These are phyloP conservation scores for Spondyliosoma cantharus DNA, from an alignment of 2,797 vertebrate species.

Conservation along the genomic window DNA sequence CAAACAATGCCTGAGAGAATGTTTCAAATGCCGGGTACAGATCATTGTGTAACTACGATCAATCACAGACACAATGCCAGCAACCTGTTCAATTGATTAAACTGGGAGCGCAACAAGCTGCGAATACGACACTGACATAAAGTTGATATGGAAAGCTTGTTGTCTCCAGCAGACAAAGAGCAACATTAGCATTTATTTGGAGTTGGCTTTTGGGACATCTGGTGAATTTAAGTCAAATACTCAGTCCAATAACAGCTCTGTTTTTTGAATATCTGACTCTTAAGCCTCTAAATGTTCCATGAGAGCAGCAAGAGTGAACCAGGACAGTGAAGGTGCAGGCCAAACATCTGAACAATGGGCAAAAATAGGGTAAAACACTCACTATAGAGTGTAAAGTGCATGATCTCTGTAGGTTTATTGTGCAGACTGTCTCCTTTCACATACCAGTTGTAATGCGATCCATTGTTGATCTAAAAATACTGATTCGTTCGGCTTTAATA, in stretches of 20 bases:
- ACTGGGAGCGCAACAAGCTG: neutral
- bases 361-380: neutral
- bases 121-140: neutral
- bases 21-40: neutral
- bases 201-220: neutral
- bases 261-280: neutral
- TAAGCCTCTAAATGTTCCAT: neutral
- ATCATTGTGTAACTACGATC: neutral
- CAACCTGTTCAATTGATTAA: neutral
- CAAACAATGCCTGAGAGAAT: neutral
- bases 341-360: neutral
- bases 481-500: constrained; percentile 15
- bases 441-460: neutral
- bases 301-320: neutral
- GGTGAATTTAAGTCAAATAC: neutral
- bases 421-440: neutral
- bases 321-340: neutral
- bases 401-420: neutral
- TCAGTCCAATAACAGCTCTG: neutral
- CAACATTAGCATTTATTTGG: constrained; percentile 7
- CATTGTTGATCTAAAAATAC: constrained; percentile 13
- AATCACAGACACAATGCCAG: neutral
- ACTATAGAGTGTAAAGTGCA: neutral
- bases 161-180: neutral
- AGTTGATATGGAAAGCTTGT: neutral